Evolutionary conservation across 1,140 invertebrate genomes (phyloP).

Genomic region (Drosophila pectinifera): DNA sequence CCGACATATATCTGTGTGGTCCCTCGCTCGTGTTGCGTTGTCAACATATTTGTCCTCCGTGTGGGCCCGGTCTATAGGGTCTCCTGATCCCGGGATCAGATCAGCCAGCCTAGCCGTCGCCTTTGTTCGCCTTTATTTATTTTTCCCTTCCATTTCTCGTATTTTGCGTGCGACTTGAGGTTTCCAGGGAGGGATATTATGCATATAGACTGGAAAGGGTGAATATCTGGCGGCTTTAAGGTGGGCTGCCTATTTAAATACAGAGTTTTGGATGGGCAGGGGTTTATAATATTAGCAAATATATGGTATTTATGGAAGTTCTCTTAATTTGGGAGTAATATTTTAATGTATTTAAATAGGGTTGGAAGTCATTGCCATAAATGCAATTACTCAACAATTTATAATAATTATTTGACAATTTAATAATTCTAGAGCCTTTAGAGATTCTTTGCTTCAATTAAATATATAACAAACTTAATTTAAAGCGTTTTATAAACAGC

Average conservation of each 20-base stretch:
- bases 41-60: conserved; percentile 55
- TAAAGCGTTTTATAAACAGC: too few species aligned
- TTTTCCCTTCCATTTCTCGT: background rate
- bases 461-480: too few species aligned
- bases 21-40: conserved; percentile 36
- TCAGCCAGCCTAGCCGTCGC: conserved; percentile 6
- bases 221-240: conserved; percentile 8
- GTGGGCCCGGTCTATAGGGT: conserved; percentile 18
- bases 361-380: too few species aligned
- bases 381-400: too few species aligned
- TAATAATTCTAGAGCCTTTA: too few species aligned
- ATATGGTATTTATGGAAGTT: too few species aligned
- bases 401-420: too few species aligned
- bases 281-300: background rate
- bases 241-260: background rate
- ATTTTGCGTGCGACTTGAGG: background rate
- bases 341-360: too few species aligned
- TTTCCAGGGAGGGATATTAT: background rate
- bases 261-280: background rate
- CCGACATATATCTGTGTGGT: conserved; percentile 21
- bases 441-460: too few species aligned
- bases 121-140: conserved; percentile 16
- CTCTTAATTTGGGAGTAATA: too few species aligned
- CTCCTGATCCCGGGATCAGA: conserved; percentile 32
- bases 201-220: background rate